These are phyloP conservation scores for Linyphia triangularis DNA, from an alignment of 2,888 invertebrate genomes.

Conservation along the genomic window DNA sequence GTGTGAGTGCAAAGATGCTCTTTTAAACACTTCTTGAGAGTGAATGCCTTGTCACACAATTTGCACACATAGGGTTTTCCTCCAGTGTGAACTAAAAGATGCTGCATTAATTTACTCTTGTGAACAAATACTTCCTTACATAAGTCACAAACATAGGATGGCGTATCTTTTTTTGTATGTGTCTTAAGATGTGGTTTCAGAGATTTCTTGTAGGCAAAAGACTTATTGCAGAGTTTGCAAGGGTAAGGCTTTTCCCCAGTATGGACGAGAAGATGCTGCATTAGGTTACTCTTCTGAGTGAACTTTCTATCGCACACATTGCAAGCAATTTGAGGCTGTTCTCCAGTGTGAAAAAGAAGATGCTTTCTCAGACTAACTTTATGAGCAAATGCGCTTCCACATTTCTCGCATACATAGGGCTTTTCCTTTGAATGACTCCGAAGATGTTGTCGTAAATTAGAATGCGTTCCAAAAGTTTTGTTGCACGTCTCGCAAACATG, in stretches of 20 bases:
- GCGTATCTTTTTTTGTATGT: neutral
- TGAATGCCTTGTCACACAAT: neutral
- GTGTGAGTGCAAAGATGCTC: neutral
- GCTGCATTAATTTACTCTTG: neutral
- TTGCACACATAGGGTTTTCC: neutral
- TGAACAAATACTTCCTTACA: neutral
- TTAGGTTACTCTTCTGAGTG: neutral
- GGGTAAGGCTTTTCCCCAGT: neutral
- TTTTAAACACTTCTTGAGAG: neutral
- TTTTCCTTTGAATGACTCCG: neutral
- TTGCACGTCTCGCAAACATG: constrained; percentile 12
- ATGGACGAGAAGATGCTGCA: neutral
- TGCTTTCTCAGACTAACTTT: neutral
- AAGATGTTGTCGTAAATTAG: neutral
- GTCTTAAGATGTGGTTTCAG: neutral
- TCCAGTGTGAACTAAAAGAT: neutral
- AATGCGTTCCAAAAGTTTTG: constrained; percentile 11
- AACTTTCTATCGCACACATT: neutral
- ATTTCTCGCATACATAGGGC: neutral
- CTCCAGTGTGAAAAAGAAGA: neutral
- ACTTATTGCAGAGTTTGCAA: neutral
- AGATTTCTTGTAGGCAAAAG: neutral
- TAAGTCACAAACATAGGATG: neutral
- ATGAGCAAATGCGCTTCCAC: neutral
- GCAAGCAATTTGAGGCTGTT: neutral